Evolutionary conservation across 2,797 vertebrate genomes (phyloP), one percentile per base, ranked within the genome.

Genomic region (Enteromius mattozi): DNA sequence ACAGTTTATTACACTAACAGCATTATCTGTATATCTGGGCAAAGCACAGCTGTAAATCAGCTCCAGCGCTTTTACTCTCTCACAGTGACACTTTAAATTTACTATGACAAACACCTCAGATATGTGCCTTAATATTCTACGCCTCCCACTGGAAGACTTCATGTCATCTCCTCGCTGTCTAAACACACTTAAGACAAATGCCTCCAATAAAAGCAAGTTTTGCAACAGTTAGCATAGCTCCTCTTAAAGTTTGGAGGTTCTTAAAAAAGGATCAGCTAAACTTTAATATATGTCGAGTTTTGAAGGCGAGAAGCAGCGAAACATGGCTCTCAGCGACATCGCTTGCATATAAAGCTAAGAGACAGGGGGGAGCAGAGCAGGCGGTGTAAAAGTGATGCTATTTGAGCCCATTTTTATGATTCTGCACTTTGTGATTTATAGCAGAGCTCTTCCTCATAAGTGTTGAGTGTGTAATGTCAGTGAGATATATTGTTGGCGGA

Each of bases 391-490:
- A 88, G 83, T 75, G 85, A 84, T 87, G 78, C 79, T 59, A 78
- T 89, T 88, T 81, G 83, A 88, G 79, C 68, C 81, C 42, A 82
- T 89, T 88, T 87, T 91, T 84, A 90, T 88, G 84, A 76, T 88
- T 77, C 87, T 56, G n/a, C 70, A 42, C 61, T 68, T 74, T 74
- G 59, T 87, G 86, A 91, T 91, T 91, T 87, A 91, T 80, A 85
- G 81, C 47, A 19, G 33, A 78, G 77, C 66, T 87, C 76, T 83
- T 83, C 87, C 87, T 90, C 84, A 88, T 83, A 87, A 88, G 82
- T 85, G 78, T 47, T 10, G 70, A 85, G 85, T 83, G 85, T 82
- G 83, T 85, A 87, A 85, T 86, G 63, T 92, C 82, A 76, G 83
- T 83, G 65, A 91, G 89, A 92, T 89, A 79, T 91, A 90, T 86